Evolutionary conservation across 1,140 invertebrate species (phyloP).

Genomic region (Pseudomyrmex cubaensis): DNA sequence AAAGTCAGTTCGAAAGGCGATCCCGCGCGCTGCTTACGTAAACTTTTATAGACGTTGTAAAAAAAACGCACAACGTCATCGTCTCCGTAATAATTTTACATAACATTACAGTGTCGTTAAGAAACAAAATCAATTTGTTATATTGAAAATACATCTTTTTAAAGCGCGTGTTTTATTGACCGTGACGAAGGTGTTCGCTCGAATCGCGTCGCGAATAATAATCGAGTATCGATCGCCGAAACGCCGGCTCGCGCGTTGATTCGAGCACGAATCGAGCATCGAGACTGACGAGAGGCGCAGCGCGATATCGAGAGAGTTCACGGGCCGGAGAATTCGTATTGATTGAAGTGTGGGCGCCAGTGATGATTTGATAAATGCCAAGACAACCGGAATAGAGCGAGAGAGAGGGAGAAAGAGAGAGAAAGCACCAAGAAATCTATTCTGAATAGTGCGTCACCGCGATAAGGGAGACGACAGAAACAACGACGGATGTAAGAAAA

Average conservation of each 20-base stretch:
- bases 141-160: neutral
- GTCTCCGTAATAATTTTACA: neutral
- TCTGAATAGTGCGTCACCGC: neutral
- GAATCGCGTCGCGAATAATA: slow-evolving; percentile 8
- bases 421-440: neutral
- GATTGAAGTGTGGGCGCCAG: slow-evolving; percentile 74
- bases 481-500: neutral
- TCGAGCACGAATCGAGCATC: neutral
- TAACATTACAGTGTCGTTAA: slow-evolving; percentile 3
- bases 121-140: neutral
- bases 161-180: neutral
- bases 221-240: slow-evolving; percentile 1
- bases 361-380: slow-evolving; percentile 70
- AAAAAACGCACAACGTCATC: neutral
- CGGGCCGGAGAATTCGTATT: slow-evolving; percentile 69
- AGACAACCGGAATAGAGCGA: slow-evolving; percentile 15
- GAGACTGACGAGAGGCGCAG: neutral
- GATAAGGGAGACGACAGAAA: neutral
- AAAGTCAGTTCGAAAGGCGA: slow-evolving; percentile 5
- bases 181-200: too few species aligned
- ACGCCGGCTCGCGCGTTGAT: neutral
- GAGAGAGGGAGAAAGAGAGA: too few species aligned
- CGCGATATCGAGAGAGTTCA: slow-evolving; percentile 40
- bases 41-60: slow-evolving; percentile 46
- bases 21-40: slow-evolving; percentile 12